Percentiles rank a stretch among this genome's conserved stretches.
Conservation (phyloP, 2,888 invertebrate species). For the Slavum lentiscoides region DNA sequence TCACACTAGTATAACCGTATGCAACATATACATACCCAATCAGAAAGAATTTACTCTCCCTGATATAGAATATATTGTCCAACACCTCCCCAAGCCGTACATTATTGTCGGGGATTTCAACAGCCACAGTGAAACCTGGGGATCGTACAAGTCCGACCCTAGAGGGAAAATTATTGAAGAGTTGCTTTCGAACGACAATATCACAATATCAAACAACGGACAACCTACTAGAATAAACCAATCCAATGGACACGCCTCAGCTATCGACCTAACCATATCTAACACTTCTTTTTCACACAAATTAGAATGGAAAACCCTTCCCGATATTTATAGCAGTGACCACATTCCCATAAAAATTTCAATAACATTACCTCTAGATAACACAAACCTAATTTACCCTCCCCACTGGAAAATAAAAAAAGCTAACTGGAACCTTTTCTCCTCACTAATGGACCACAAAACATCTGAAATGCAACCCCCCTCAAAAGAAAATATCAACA, state of each 20-base stretch:
- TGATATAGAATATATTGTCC: too few relatives aligned
- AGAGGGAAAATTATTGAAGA: slow-evolving; percentile 17
- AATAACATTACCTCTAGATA: neutral
- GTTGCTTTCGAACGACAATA: neutral
- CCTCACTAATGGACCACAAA: neutral
- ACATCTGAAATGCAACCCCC: neutral
- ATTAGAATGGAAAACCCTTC: neutral
- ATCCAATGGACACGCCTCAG: too few relatives aligned
- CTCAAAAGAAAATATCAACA: neutral
- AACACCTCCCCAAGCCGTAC: too few relatives aligned
- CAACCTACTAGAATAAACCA: neutral
- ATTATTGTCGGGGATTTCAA: too few relatives aligned
- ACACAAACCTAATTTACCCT: too few relatives aligned
- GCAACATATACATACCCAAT: too few relatives aligned
- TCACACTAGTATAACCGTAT: too few relatives aligned
- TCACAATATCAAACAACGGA: neutral
- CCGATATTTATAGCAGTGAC: slow-evolving; percentile 15
- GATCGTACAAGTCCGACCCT: too few relatives aligned
- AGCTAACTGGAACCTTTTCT: slow-evolving; percentile 14
- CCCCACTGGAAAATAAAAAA: slow-evolving; percentile 18
- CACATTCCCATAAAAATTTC: slow-evolving; percentile 11
- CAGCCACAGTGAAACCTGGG: too few relatives aligned
- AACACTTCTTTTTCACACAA: neutral
- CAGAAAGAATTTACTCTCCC: too few relatives aligned
- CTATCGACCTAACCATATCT: neutral